phyloP scores from a whole-genome alignment of 1,140 invertebrate species.

The Portunus trituberculatus region DNA sequence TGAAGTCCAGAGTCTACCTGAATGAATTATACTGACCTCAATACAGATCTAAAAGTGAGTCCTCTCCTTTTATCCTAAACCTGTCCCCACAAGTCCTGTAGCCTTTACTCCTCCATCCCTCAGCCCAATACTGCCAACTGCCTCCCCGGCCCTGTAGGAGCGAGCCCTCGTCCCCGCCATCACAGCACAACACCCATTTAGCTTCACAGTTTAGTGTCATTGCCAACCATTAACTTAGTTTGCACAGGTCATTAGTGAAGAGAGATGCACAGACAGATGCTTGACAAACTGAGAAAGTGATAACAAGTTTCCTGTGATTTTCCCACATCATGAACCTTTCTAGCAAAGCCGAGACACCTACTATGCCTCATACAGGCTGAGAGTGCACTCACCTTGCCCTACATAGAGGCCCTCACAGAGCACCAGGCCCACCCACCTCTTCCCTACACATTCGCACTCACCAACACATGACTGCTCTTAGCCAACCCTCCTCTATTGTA shows the following conservation, averaged over 20 bases:
- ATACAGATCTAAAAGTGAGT: not conserved
- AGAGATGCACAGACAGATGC: not conserved
- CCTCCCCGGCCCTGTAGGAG: not conserved
- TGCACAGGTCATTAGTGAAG: not conserved
- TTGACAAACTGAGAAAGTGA: not conserved
- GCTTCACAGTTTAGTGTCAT: not conserved
- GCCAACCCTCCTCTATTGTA: not conserved
- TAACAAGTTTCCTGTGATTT: slow-evolving; percentile 45
- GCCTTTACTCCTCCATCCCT: not conserved
- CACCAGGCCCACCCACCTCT: not conserved
- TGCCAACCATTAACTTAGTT: not conserved
- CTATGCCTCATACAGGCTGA: not conserved
- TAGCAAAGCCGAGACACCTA: not conserved
- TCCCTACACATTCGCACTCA: not conserved
- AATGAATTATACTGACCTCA: not conserved
- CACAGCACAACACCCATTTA: not conserved
- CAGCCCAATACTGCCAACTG: not conserved
- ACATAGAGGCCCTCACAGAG: not conserved
- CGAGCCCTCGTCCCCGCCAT: not conserved
- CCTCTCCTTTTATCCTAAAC: not conserved
- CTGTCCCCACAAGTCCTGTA: not conserved
- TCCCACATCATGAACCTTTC: slow-evolving; percentile 56
- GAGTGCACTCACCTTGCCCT: not conserved
- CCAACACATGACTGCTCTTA: not conserved
- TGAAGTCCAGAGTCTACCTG: too few relatives aligned